phyloP scores from a whole-genome alignment of 2,797 vertebrate species.

The Etheostoma perlongum region DNA sequence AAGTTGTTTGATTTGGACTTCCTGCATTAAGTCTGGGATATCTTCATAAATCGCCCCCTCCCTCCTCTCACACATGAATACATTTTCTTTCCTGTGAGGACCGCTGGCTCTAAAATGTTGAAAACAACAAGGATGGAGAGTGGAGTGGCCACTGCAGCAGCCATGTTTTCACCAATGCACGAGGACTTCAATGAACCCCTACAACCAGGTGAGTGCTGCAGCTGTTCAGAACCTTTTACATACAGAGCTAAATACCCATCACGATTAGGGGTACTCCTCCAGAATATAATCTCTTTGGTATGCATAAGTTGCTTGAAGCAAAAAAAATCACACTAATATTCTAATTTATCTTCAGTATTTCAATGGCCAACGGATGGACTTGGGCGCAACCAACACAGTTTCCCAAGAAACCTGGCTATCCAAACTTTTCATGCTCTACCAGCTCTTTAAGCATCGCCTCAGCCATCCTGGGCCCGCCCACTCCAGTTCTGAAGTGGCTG shows the following conservation, averaged over 20 bases:
- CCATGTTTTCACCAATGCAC: slow-evolving; percentile 86
- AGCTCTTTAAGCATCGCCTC: slow-evolving; percentile 74
- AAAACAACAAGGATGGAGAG: slow-evolving; percentile 87
- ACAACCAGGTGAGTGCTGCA: slow-evolving; percentile 76
- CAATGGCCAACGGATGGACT: slow-evolving; percentile 80
- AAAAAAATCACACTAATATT: background rate
- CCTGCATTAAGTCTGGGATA: too few relatives aligned
- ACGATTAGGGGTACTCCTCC: too few relatives aligned
- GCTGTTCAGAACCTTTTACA: background rate
- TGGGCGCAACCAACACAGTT: slow-evolving; percentile 62
- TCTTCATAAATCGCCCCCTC: background rate
- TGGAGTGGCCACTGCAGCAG: slow-evolving; percentile 85
- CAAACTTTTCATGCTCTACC: slow-evolving; percentile 82
- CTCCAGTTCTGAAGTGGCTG: too few relatives aligned
- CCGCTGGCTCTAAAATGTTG: slow-evolving; percentile 86
- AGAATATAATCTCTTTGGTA: background rate
- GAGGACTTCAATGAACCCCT: slow-evolving; percentile 85
- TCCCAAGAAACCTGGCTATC: slow-evolving; percentile 78
- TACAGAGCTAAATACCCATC: background rate
- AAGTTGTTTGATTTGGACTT: background rate
- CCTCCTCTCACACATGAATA: background rate
- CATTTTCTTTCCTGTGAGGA: slow-evolving; percentile 68
- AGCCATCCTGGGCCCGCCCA: slow-evolving; percentile 73
- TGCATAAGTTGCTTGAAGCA: background rate
- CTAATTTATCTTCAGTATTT: slow-evolving; percentile 32